Evolutionary conservation across 2,797 vertebrate genomes (phyloP), one percentile per base, ranked within the genome.

Genomic region (Manis pentadactyla): DNA sequence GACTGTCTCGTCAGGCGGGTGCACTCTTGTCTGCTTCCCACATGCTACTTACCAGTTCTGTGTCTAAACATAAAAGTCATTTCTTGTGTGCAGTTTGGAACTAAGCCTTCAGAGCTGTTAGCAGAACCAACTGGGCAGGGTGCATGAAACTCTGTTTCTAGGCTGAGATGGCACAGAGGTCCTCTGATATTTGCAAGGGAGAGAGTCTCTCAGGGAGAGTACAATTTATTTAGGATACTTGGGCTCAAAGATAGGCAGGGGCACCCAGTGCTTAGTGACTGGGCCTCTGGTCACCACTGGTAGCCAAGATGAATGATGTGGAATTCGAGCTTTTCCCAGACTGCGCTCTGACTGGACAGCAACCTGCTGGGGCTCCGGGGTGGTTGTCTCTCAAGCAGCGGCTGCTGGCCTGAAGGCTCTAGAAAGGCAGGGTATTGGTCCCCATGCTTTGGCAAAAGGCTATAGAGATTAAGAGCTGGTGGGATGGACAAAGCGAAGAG

Each of bases 401-500:
- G 49, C 37, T 1, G 14, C 17, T 63, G 27, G 27, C 31, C 7
- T 7, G 64, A 84, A 87, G 82, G 17, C 31, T n/a, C 59, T 78
- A 18, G 25, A 39, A 87, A 31, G 61, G 82, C 27, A 87, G 27
- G 15, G 12, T 21, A 37, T 19, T 13, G 68, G 23, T 51, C 29
- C 64, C 25, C 53, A 71, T 0, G 53, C 6, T 92, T 37, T 25
- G 55, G 71, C 29, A 90, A 85, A 93, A 93, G 13, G 55, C 55
- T 73, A 46, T 46, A 17, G 66, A 46, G 86, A 82, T 69, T 39
- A 83, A 95, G 46, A 64, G 68, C 34, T 31, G 63, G 25, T 12
- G 53, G 21, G 34, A 29, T 17, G 86, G 79, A 66, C 42, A 77
- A 79, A 83, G n/a, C 78, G 39, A 2, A 68, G 59, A 94, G 73